phyloP scores from a whole-genome alignment of 2,113 vertebrate genomes.

The Nothobranchius furzeri region DNA sequence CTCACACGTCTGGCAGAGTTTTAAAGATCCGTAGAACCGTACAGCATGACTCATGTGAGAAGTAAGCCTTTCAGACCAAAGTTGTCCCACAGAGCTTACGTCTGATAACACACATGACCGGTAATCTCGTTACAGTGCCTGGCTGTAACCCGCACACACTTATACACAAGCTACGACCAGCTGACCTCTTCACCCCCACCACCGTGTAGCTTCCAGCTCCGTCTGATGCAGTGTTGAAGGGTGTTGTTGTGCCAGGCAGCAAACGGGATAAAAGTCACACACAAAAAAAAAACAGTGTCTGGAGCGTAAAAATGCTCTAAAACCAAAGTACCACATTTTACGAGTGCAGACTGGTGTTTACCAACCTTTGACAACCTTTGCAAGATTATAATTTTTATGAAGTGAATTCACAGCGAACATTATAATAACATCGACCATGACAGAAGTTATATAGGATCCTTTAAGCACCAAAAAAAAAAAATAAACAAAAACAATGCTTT shows the following conservation, averaged over 20 bases:
- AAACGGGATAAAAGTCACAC: slow-evolving; percentile 24
- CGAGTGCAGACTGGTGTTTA: slow-evolving; percentile 46
- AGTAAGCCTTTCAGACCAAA: not conserved
- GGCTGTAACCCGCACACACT: slow-evolving; percentile 26
- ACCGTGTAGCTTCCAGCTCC: slow-evolving; percentile 7
- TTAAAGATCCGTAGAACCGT: not conserved
- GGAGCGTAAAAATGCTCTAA: slow-evolving; percentile 33
- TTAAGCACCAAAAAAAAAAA: slow-evolving; percentile 14
- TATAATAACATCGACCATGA: slow-evolving; percentile 13
- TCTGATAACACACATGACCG: slow-evolving; percentile 29
- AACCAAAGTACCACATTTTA: slow-evolving; percentile 39
- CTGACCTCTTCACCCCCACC: slow-evolving; percentile 32
- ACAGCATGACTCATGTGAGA: not conserved
- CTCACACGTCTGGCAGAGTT: not conserved
- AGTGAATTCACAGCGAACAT: slow-evolving; percentile 23
- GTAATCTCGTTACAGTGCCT: slow-evolving; percentile 50
- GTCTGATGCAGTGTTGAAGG: slow-evolving; percentile 22
- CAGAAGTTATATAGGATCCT: slow-evolving; percentile 27
- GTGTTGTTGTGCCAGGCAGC: slow-evolving; percentile 28
- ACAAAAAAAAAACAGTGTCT: slow-evolving; percentile 9
- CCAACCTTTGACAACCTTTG: slow-evolving; percentile 51
- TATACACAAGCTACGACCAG: not conserved
- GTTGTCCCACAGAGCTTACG: not conserved
- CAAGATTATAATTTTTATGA: slow-evolving; percentile 50
- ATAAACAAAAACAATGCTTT: slow-evolving; percentile 33